Percentiles rank a stretch among this genome's conserved stretches.
Evolutionary conservation across 2,797 vertebrate species (phyloP).

Genomic region (Lycodopsis pacificus): DNA sequence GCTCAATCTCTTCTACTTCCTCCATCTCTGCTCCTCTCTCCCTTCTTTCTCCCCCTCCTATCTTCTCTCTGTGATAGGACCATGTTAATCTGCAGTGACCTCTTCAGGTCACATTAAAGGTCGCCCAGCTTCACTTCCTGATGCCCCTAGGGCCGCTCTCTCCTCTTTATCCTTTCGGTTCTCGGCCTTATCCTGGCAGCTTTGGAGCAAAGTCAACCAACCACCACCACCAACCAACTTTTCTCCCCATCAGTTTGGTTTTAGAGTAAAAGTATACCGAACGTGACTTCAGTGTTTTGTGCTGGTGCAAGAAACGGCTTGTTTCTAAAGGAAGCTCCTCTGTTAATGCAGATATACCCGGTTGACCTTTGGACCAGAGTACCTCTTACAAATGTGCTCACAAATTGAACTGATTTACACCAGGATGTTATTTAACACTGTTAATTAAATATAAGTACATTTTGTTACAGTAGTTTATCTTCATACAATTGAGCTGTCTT

Average conservation of each 20-base stretch:
- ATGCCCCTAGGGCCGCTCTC: slow-evolving; percentile 49
- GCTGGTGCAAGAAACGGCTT: not conserved
- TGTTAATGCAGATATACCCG: not conserved
- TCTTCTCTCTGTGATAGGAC: slow-evolving; percentile 65
- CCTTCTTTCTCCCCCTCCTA: slow-evolving; percentile 30
- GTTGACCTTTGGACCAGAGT: not conserved
- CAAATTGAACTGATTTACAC: not conserved
- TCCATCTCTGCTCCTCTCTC: slow-evolving; percentile 16
- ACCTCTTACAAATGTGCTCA: not conserved
- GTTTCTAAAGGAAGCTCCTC: slow-evolving; percentile 2
- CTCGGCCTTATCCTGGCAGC: slow-evolving; percentile 45
- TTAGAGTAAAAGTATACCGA: not conserved
- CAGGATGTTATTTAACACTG: not conserved
- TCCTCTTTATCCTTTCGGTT: slow-evolving; percentile 55
- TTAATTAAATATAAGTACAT: not conserved
- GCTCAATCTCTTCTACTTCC: slow-evolving; percentile 39
- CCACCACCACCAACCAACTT: not conserved
- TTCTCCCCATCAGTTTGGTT: slow-evolving; percentile 27
- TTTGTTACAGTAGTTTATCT: not conserved
- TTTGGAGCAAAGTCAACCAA: slow-evolving; percentile 44
- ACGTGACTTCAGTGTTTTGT: slow-evolving; percentile 12
- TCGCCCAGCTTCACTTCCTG: slow-evolving; percentile 79
- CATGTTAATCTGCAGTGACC: slow-evolving; percentile 82
- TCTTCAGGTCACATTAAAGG: slow-evolving; percentile 87
- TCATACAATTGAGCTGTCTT: not conserved